Base-by-base conservation (phyloP, 92 coral and sea anemone species). In the Galaxea fascicularis region DNA sequence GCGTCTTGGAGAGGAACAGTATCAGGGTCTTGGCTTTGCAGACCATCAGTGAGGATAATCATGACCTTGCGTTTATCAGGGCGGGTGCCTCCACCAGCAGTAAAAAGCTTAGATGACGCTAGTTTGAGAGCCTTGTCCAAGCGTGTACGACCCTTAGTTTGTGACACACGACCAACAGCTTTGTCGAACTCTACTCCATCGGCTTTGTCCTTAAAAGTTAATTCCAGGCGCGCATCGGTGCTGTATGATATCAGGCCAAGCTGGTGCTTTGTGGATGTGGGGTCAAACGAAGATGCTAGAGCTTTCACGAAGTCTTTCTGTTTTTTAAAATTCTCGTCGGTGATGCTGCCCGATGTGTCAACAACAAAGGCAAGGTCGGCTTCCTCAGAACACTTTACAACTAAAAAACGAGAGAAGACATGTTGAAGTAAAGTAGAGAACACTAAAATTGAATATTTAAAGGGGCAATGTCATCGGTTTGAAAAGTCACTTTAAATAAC, bases 311-410 rank as follows among this genome's bases (percentile, higher is more conserved):
- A 93, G 85, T 92, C 90, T 71, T 92, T 90, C 30, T 92, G 92
- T 76, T 90, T 92, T 45, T 83, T 62, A 57, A 90, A 94, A 65
- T 95, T 94, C 16, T 76, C 68, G 20, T 80, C 80, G 2, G 92
- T 90, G 65, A 95, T 95, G 60, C 98, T 95, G 4, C 93, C 95
- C 13, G 98, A 95, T 31, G 91, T 91, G 74, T 95, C 98, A 85
- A 95, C 87, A 18, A 95, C 85, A 63, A 93, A 95, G 15, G 87
- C 95, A 17, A 95, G 73, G 67, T 95, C 95, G 62, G 89, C 89
- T 35, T 89, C 89, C 4, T 70, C 93, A 20, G 89, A 51, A 47
- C 97, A 93, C 77, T 77, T 85, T 4, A 51, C 16, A 24, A 44
- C 86, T 82, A 22, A 44, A 59, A 62, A 16, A 29, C 4, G 4